Evolutionary conservation across 2,797 vertebrate genomes (phyloP), one percentile per base, ranked within the genome.

Genomic region (Sardinella longiceps): DNA sequence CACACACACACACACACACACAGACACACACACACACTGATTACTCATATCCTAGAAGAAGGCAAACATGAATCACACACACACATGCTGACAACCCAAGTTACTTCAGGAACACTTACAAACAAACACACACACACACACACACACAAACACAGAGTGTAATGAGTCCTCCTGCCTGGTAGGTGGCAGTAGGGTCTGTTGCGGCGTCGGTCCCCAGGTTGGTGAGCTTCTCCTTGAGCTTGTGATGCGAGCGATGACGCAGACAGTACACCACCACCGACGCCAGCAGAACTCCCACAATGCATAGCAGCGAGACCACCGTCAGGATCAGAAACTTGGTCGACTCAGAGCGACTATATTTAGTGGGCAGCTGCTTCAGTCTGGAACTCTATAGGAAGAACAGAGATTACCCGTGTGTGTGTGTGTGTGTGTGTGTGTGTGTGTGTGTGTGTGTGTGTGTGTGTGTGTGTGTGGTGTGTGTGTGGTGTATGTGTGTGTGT

Each of bases 321-420:
- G 98, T 98, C 87, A 99, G 96, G 80, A 97, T 87, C 0, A 97
- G 93, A 93, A 98, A 99, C 95, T 97, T 98, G 89, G 97, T 94
- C 0, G 98, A 97, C 88, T 99, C 97, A 0, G 97, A 93, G 82
- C 94, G 95, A 88, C 96, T 97, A 83, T 95, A 95, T 87, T 92
- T 97, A 70, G 91, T 96, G 6, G 96, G 95, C 63, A 97, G 95
- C 89, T 95, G 93, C 83, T 94, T 94, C 87, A 98, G 92, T 85
- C 93, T 92, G 92, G 89, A 96, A 89, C 93, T 97, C 98, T 99
- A 66, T 25, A 30, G 48, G 3, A 23, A 20, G 6, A 30, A 25
- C 15, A 28, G 46, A n/a, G n/a, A n/a, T n/a, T n/a, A n/a, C n/a
- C n/a, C n/a, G 45, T 46, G 45, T 46, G 45, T 46, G 45, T 46